Base-by-base conservation (phyloP, 53 echinoderm and acorn worm species). In the Zoroaster sp. region DNA sequence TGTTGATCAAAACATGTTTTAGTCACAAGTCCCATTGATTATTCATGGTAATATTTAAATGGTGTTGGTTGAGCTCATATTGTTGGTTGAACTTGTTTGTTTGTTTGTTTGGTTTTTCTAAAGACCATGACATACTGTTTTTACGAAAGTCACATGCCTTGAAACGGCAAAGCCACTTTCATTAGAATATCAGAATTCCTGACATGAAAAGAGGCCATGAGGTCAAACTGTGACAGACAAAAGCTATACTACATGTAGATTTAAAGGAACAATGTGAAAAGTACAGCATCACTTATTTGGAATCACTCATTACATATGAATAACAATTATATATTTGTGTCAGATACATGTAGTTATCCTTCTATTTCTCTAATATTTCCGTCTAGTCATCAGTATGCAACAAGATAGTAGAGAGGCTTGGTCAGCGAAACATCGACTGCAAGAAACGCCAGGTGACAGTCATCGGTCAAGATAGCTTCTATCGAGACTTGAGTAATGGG, bases 391-490 rank as follows among this genome's bases (percentile, higher is more conserved):
- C 99, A 15, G 99, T 99, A 43, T 99, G 99, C 77, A 89, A 91
- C 51, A 92, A 95, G 83, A 99, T 99, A 43, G 94, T 96, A 41
- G 99, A 99, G 80, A 86, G 89, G 39, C 90, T 97, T 4, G 95
- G 94, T 11, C 94, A 97, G 76, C 87, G 87, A 14, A 91, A 92
- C 40, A 54, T 96, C n/a, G 96, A 96, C 74, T 83, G 88, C 78
- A 90, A 78, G 35, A 88, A 93, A 67, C 89, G 96, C 14, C 90
- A 94, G 79, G 89, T 99, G 23, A 75, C 91, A 1, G 78, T 95
- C 75, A 96, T 99, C 74, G 93, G 92, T 47, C 93, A 94, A 86
- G 96, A 96, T n/a, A 96, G 93, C 72, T 99, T 99, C 95, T 99
- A 99, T 74, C 87, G 79, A 37, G 94, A 92, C 18, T 39, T 96